phyloP scores from a whole-genome alignment of 2,888 invertebrate genomes.

The Plusia festucae region DNA sequence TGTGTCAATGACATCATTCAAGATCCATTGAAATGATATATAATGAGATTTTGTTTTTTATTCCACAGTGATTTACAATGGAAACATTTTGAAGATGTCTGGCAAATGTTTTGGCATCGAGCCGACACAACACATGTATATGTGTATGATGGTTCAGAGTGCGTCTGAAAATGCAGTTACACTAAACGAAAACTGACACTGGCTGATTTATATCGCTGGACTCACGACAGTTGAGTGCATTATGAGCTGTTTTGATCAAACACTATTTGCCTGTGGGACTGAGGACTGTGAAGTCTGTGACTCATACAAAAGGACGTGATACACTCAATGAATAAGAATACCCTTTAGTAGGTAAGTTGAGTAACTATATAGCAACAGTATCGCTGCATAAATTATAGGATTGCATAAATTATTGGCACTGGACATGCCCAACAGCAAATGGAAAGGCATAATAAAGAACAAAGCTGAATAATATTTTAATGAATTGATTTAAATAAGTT shows the following conservation, averaged over 20 bases:
- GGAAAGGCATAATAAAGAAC: constrained; percentile 10
- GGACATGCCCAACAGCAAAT: constrained; percentile 10
- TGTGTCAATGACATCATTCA: constrained; percentile 63
- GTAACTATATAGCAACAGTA: constrained; percentile 1
- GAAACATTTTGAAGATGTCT: constrained; percentile 62
- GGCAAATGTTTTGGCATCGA: constrained; percentile 67
- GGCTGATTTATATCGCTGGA: constrained; percentile 60
- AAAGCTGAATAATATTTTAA: constrained; percentile 22
- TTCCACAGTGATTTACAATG: constrained; percentile 60
- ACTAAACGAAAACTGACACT: constrained; percentile 65
- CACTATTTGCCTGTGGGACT: constrained; percentile 23
- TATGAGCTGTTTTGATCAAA: constrained; percentile 61
- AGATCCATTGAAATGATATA: constrained; percentile 49
- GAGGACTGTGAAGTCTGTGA: constrained; percentile 24
- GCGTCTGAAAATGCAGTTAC: constrained; percentile 61
- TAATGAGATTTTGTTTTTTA: constrained; percentile 46
- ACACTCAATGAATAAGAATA: constrained; percentile 37
- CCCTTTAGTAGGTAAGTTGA: constrained; percentile 13
- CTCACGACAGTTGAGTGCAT: constrained; percentile 63
- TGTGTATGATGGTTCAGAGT: constrained; percentile 51
- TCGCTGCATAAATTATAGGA: constrained; percentile 19
- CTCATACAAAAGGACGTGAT: constrained; percentile 38
- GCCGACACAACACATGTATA: constrained; percentile 56
- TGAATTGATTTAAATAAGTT: constrained; percentile 15
- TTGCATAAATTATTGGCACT: constrained; percentile 18